Evolutionary conservation across 2,797 vertebrate species (phyloP).

Genomic region (Chelon auratus): DNA sequence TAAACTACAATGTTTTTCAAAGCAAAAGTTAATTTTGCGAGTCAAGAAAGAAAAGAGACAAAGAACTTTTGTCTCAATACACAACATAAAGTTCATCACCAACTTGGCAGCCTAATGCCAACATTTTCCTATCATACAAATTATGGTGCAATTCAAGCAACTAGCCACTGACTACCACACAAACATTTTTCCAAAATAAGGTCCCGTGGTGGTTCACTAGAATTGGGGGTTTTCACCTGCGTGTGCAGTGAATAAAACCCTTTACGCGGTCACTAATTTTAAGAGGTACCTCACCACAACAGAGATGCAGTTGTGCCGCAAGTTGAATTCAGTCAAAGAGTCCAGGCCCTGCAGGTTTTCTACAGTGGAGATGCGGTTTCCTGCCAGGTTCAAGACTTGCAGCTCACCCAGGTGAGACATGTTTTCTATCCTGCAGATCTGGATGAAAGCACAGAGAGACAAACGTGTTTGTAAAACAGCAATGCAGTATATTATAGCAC

Average conservation of each 20-base stretch:
- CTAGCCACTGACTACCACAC: no score
- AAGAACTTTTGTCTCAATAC: no score
- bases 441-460: conserved; percentile 54
- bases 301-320: conserved; percentile 90
- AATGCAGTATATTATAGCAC: background rate
- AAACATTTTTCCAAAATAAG: no score
- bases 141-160: no score
- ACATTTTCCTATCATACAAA: no score
- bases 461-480: conserved; percentile 9
- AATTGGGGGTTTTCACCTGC: no score
- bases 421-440: conserved; percentile 94
- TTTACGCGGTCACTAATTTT: conserved; percentile 5
- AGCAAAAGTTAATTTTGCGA: no score
- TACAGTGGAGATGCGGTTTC: conserved; percentile 88
- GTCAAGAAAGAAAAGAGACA: no score
- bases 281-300: conserved; percentile 86
- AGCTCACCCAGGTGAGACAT: conserved; percentile 89
- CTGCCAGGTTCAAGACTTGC: conserved; percentile 92
- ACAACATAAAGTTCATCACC: no score
- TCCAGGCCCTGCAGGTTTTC: conserved; percentile 92
- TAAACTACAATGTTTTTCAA: no score
- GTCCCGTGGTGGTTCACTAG: no score
- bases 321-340: conserved; percentile 91
- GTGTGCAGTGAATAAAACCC: conserved; percentile 17
- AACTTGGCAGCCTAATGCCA: no score